phyloP scores from a whole-genome alignment of 2,888 invertebrate genomes.

The Tenthredo scrophulariae region DNA sequence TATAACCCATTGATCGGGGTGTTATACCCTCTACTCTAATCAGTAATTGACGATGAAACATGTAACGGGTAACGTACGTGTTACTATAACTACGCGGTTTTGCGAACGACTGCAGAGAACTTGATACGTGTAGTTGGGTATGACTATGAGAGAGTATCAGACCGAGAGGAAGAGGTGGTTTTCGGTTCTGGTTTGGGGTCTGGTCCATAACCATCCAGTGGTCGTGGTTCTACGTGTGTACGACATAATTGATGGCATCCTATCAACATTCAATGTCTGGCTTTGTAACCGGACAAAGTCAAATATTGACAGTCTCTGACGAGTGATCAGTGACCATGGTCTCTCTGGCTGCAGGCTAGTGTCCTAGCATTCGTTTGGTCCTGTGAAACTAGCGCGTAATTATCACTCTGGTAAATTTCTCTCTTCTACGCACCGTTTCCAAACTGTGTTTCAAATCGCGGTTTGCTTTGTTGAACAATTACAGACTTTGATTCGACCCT shows the following conservation, averaged over 20 bases:
- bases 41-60: too few species aligned
- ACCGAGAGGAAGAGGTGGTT: background rate
- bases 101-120: background rate
- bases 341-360: slow-evolving; percentile 8
- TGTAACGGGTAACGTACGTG: too few species aligned
- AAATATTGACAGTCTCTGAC: slow-evolving; percentile 70
- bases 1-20: too few species aligned
- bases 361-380: slow-evolving; percentile 19
- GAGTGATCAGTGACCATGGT: slow-evolving; percentile 46
- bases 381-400: background rate
- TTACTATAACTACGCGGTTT: background rate
- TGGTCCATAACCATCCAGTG: slow-evolving; percentile 36
- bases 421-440: background rate
- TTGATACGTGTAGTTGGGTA: background rate
- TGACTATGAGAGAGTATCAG: background rate
- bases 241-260: slow-evolving; percentile 74
- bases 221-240: slow-evolving; percentile 61
- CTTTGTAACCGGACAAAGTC: slow-evolving; percentile 68
- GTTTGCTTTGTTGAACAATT: too few species aligned
- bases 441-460: background rate
- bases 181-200: slow-evolving; percentile 21
- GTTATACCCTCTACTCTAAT: too few species aligned
- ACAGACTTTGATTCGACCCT: too few species aligned
- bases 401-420: background rate
- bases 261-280: slow-evolving; percentile 67